phyloP scores from a whole-genome alignment of 2,113 vertebrate species.

The Clarias batrachus region DNA sequence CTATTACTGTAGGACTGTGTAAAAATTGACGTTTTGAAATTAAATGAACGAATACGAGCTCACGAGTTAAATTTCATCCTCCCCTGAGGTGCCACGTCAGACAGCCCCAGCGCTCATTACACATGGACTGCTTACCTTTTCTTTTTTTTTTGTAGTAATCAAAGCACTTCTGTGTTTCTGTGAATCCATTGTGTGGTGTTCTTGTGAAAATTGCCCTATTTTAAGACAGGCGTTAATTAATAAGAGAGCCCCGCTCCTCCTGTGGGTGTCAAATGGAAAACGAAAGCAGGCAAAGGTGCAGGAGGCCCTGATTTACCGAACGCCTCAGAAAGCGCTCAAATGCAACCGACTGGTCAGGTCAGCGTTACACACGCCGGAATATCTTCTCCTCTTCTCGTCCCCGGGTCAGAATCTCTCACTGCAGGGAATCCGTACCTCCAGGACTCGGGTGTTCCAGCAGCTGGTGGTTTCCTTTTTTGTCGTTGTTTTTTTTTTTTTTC shows the following conservation, averaged over 20 bases:
- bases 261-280: conserved; percentile 13
- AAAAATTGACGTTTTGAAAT: no score
- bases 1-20: no score
- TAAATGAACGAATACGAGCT: no score
- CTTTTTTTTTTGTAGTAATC: neutral
- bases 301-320: conserved; percentile 31
- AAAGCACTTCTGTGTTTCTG: neutral
- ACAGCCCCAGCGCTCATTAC: neutral
- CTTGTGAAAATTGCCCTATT: conserved; percentile 60
- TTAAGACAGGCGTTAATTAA: conserved; percentile 71
- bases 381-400: neutral
- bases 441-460: neutral
- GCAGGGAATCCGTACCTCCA: neutral
- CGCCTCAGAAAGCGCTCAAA: neutral
- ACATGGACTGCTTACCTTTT: no score
- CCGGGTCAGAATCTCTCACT: neutral
- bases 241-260: conserved; percentile 49
- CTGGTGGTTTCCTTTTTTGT: neutral
- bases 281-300: conserved; percentile 11
- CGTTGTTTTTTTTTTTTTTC: no score
- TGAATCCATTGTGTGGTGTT: conserved; percentile 4
- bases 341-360: neutral
- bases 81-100: no score
- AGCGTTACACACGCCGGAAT: neutral
- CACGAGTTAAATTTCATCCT: no score